Evolutionary conservation across 2,888 invertebrate genomes (phyloP), one percentile per base, ranked within the genome.

Genomic region (Temnothorax ravouxi): DNA sequence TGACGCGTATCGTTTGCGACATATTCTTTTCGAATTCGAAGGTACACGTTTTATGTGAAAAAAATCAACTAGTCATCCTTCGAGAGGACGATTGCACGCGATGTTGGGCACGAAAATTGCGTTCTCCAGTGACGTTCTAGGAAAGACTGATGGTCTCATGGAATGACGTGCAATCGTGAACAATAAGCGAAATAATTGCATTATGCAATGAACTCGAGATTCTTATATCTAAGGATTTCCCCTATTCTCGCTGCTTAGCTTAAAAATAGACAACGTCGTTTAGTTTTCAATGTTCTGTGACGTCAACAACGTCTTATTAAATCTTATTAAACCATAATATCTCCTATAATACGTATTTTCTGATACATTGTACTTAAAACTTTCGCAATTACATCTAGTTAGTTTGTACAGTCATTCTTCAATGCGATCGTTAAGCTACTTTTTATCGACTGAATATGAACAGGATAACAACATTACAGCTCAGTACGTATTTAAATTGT

Each of bases 141-240:
- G 83, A 82, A 86, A 75, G 83, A 77, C 71, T 47, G 71, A 44
- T 56, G 64, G 64, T 87, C 84, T 75, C 84, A 72, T 56, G 81
- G 66, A 74, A 84, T 84, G 66, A 74, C 79, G 81, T 47, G 81
- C 79, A 69, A 54, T 38, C 29, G 41, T 11, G 54, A 75, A 61
- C 77, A 72, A 72, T 76, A 61, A 71, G 52, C 52, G 18, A 84
- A 66, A 75, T 77, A 61, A 84, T 64, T 82, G 50, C 56, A 76
- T 89, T 89, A 85, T 41, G 83, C 61, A 84, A 90, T 66, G 18
- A 72, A 76, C 62, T 41, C 11, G 25, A 76, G 88, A 88, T 89
- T 44, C 38, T n/a, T 61, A 82, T 77, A 82, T 74, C 85, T 11
- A 71, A 76, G 83, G 77, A 83, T 52, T 88, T 85, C 52, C 84